phyloP scores from a whole-genome alignment of 2,113 vertebrate genomes.

The Solea senegalensis region DNA sequence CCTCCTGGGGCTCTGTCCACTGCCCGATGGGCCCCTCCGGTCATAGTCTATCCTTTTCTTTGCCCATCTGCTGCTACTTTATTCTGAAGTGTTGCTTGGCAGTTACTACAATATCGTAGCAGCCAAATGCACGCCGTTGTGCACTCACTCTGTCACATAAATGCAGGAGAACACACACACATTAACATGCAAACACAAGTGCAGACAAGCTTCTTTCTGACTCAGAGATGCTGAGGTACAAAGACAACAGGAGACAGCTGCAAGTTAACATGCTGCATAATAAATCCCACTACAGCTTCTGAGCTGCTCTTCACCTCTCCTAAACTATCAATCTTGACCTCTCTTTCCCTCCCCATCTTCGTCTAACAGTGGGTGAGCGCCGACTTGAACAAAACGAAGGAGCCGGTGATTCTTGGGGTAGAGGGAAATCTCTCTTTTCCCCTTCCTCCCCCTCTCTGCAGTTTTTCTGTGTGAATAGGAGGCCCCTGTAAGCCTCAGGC shows the following conservation, averaged over 20 bases:
- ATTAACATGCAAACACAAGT: conserved; percentile 31
- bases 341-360: conserved; percentile 29
- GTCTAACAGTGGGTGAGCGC: conserved; percentile 39
- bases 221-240: conserved; percentile 31
- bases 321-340: conserved; percentile 47
- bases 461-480: conserved; percentile 73
- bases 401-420: conserved; percentile 50
- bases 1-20: conserved; percentile 15
- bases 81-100: conserved; percentile 53
- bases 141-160: conserved; percentile 22
- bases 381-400: conserved; percentile 54
- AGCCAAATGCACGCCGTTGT: conserved; percentile 36
- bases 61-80: conserved; percentile 59
- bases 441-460: conserved; percentile 40
- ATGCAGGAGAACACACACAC: conserved; percentile 18
- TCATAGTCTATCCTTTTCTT: conserved; percentile 24
- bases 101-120: conserved; percentile 16
- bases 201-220: conserved; percentile 50
- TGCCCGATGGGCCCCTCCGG: conserved; percentile 29
- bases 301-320: conserved; percentile 54
- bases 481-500: conserved; percentile 76
- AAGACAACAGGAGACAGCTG: conserved; percentile 56
- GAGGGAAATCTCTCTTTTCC: conserved; percentile 57
- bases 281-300: conserved; percentile 52
- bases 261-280: conserved; percentile 56